A percentile compares a stretch with the other conserved stretches of the same genome.
phyloP scores from a whole-genome alignment of 2,888 invertebrate species.

The Rhodophaea formosa region DNA sequence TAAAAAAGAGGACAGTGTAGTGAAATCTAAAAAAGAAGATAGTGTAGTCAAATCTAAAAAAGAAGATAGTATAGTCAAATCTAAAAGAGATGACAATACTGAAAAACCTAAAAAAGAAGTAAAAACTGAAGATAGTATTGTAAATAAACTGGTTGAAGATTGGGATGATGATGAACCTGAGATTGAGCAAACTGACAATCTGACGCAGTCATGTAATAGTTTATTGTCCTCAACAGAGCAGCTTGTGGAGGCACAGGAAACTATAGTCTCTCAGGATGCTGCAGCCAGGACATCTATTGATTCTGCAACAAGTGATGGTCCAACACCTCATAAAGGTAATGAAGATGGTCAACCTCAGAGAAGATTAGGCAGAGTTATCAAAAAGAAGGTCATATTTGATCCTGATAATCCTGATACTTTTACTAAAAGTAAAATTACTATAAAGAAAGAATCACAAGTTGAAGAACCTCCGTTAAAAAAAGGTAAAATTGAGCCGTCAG shows the following conservation, averaged over 20 bases:
- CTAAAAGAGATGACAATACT: constrained; percentile 20
- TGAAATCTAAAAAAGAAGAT: constrained; percentile 24
- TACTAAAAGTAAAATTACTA: constrained; percentile 59
- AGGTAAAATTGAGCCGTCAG: constrained; percentile 47
- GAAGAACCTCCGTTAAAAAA: constrained; percentile 50
- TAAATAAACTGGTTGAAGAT: constrained; percentile 78
- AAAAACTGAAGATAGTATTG: constrained; percentile 51
- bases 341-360: constrained; percentile 62
- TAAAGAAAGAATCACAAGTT: constrained; percentile 47
- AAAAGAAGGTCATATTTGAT: constrained; percentile 88
- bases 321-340: constrained; percentile 43
- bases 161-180: constrained; percentile 71
- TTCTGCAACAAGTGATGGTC: constrained; percentile 44
- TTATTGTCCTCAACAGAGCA: constrained; percentile 34
- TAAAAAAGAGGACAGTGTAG: constrained; percentile 20
- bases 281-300: constrained; percentile 41
- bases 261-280: constrained; percentile 37
- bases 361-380: constrained; percentile 81
- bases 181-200: constrained; percentile 40
- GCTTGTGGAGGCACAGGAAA: constrained; percentile 35
- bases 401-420: constrained; percentile 82
- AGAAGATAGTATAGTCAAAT: constrained; percentile 24
- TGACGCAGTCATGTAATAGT: constrained; percentile 37
- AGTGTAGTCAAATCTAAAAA: constrained; percentile 19
- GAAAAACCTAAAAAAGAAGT: constrained; percentile 24